Evolutionary conservation across 1,140 invertebrate genomes (phyloP).

Genomic region (Drosophila mojavensis): DNA sequence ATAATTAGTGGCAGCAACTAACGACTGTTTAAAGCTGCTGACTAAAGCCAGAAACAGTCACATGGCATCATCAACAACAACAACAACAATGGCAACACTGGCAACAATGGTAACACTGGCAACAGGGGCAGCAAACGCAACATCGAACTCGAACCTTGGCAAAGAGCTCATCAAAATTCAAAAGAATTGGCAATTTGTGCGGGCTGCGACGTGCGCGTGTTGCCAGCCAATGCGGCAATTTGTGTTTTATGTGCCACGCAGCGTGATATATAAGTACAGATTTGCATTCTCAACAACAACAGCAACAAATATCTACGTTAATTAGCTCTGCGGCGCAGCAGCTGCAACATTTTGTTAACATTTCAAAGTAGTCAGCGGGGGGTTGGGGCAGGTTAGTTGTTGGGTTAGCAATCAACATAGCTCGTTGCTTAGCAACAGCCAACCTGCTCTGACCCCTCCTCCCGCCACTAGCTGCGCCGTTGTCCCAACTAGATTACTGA

Average conservation of each 20-base stretch:
- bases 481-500: constrained; percentile 72
- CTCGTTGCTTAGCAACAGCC: not conserved
- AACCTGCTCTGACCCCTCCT: not conserved
- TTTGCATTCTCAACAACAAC: constrained; percentile 19
- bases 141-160: constrained; percentile 6
- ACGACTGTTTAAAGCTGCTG: constrained; percentile 6
- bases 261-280: constrained; percentile 29
- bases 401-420: constrained; percentile 34
- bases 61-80: constrained; percentile 11
- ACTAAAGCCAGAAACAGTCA: constrained; percentile 14
- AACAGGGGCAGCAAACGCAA: no score
- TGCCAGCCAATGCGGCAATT: constrained; percentile 49
- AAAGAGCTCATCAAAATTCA: constrained; percentile 59
- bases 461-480: not conserved
- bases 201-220: constrained; percentile 24
- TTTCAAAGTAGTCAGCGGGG: constrained; percentile 34
- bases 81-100: constrained; percentile 12
- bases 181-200: constrained; percentile 64
- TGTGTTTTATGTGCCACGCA: constrained; percentile 29
- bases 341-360: constrained; percentile 69
- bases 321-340: constrained; percentile 53
- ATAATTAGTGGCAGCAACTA: constrained; percentile 44
- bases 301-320: constrained; percentile 53
- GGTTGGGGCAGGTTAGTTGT: not conserved
- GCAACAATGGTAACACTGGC: no score